phyloP scores from a whole-genome alignment of 1,140 invertebrate genomes.

The Zaprionus lachaisei region DNA sequence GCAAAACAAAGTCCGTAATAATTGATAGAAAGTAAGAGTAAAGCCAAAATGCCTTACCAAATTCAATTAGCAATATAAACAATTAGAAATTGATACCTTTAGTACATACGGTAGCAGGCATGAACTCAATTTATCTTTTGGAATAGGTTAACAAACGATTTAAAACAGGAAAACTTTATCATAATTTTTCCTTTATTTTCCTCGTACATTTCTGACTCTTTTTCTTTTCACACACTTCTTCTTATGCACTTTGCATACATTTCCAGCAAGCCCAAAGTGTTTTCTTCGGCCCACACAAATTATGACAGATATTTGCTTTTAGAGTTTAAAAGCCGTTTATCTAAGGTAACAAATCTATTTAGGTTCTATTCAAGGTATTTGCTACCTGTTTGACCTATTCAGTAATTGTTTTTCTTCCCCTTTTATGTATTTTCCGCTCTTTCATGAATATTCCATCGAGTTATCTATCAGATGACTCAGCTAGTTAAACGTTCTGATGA shows the following conservation, averaged over 20 bases:
- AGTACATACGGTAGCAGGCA: not conserved
- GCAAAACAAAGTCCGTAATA: constrained; percentile 14
- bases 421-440: not conserved
- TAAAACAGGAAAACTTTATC: not conserved
- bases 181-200: no score
- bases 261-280: constrained; percentile 17
- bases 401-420: constrained; percentile 51
- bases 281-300: constrained; percentile 42
- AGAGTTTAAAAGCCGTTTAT: constrained; percentile 53
- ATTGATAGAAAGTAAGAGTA: constrained; percentile 26
- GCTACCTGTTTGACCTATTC: constrained; percentile 71
- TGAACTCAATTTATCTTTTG: not conserved
- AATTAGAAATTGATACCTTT: constrained; percentile 9
- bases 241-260: constrained; percentile 1
- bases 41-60: constrained; percentile 5
- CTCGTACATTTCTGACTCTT: not conserved
- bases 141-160: not conserved
- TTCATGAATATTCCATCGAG: constrained; percentile 71
- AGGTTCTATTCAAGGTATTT: constrained; percentile 39
- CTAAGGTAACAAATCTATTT: constrained; percentile 57
- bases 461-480: constrained; percentile 73
- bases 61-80: constrained; percentile 35
- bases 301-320: constrained; percentile 56
- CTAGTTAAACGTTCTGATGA: constrained; percentile 57
- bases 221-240: constrained; percentile 33